These are phyloP conservation scores for Arrhopalites spinosus DNA, from an alignment of 2,888 invertebrate species.

Conservation along the genomic window DNA sequence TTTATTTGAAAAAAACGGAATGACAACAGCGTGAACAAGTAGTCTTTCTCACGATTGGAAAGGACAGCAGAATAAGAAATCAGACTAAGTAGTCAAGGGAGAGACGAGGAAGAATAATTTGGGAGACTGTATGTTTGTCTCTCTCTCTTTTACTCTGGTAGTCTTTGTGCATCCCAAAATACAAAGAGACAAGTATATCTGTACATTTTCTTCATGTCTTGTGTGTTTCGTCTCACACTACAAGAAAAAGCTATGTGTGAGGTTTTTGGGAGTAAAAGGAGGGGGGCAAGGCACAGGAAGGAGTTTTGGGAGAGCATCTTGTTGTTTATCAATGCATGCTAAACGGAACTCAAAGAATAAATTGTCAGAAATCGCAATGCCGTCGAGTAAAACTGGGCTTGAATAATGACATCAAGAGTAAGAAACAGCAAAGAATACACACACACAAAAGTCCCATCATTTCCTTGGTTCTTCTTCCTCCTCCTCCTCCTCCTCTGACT, in stretches of 20 bases:
- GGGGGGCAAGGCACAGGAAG: neutral
- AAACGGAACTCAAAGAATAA: slow-evolving; percentile 25
- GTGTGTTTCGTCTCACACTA: too few species aligned
- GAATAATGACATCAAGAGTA: slow-evolving; percentile 31
- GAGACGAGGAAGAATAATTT: slow-evolving; percentile 13
- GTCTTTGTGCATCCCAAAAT: neutral
- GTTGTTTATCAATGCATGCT: slow-evolving; percentile 40
- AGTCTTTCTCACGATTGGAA: neutral
- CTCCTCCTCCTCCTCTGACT: slow-evolving; percentile 12
- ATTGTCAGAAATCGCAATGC: slow-evolving; percentile 30
- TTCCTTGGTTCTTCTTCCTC: neutral
- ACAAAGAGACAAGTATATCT: too few species aligned
- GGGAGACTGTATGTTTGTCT: neutral
- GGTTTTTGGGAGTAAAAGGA: neutral
- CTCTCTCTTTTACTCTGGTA: neutral
- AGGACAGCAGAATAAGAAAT: neutral
- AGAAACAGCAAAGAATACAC: neutral
- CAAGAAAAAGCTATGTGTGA: too few species aligned
- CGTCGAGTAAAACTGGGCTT: slow-evolving; percentile 18
- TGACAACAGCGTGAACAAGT: neutral
- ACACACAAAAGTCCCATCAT: too few species aligned
- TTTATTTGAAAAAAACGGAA: neutral
- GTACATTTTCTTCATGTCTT: too few species aligned
- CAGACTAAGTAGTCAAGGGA: neutral
- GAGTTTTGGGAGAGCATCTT: slow-evolving; percentile 14